A percentile compares a stretch with the other conserved stretches of the same genome.
Conservation (phyloP, 2,113 vertebrate genomes). For the Macaca nemestrina region DNA sequence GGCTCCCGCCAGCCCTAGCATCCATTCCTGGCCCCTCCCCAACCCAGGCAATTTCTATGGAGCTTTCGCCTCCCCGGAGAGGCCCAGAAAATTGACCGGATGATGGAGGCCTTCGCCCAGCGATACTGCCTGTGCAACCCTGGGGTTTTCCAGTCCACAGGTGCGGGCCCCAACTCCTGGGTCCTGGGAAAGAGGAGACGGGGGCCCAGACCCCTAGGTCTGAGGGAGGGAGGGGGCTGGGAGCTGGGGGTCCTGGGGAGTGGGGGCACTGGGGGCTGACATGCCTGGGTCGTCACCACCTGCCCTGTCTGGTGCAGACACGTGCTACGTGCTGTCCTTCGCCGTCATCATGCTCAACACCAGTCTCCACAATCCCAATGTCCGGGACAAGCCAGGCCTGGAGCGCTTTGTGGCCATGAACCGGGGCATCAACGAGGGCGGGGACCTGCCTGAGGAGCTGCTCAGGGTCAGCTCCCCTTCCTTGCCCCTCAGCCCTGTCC, state of each 20-base stretch:
- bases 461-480: conserved; percentile 85
- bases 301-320: conserved; percentile 82
- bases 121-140: conserved; percentile 94
- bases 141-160: conserved; percentile 94
- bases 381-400: conserved; percentile 91
- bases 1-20: background rate
- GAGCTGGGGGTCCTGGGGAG: background rate
- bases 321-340: conserved; percentile 94
- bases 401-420: conserved; percentile 95
- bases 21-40: fast-evolving
- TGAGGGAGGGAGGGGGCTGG: background rate
- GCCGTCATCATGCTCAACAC: conserved; percentile 96
- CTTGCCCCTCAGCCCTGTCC: background rate
- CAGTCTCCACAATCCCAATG: conserved; percentile 95
- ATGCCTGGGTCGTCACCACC: fast-evolving
- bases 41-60: conserved; percentile 93
- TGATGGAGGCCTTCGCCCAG: conserved; percentile 96
- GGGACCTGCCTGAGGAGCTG: conserved; percentile 93
- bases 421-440: conserved; percentile 94
- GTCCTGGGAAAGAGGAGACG: background rate
- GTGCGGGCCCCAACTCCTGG: conserved; percentile 54
- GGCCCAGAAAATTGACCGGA: conserved; percentile 95
- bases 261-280: fast-evolving
- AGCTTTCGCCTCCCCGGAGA: conserved; percentile 95
- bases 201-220: no score